A percentile compares a stretch with the other conserved stretches of the same genome.
Conservation (phyloP, 2,888 invertebrate species). For the Protonemura montana region DNA sequence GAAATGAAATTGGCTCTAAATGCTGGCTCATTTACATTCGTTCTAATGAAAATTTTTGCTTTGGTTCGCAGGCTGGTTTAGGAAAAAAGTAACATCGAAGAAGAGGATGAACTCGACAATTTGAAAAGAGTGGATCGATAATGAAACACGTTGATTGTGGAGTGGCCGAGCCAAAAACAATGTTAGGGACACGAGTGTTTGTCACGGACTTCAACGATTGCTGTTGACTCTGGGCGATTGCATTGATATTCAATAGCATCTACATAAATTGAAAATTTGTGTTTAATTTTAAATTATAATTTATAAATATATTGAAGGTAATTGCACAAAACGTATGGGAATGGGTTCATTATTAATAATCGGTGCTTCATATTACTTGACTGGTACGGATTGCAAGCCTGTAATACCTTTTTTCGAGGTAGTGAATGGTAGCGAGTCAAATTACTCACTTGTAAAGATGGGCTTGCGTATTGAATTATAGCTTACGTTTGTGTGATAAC, state of each 20-base stretch:
- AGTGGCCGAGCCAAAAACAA: neutral
- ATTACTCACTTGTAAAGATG: neutral
- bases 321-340: conserved; percentile 36
- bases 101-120: conserved; percentile 33
- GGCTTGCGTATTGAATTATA: neutral
- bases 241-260: conserved; percentile 14
- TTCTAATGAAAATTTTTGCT: neutral
- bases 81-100: conserved; percentile 48
- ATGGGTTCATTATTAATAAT: conserved; percentile 40
- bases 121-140: neutral
- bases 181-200: conserved; percentile 1
- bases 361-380: conserved; percentile 38
- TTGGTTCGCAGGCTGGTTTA: conserved; percentile 48
- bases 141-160: neutral
- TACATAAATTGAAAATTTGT: conserved; percentile 20
- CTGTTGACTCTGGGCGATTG: neutral
- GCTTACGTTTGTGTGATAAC: conserved; percentile 43
- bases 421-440: conserved; percentile 9
- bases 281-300: conserved; percentile 20
- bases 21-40: too few relatives aligned
- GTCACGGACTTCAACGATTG: conserved; percentile 2
- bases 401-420: neutral
- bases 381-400: neutral
- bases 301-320: conserved; percentile 20
- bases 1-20: too few relatives aligned